phyloP scores from a whole-genome alignment of 2,113 vertebrate species.

The Aviceda subcristata region DNA sequence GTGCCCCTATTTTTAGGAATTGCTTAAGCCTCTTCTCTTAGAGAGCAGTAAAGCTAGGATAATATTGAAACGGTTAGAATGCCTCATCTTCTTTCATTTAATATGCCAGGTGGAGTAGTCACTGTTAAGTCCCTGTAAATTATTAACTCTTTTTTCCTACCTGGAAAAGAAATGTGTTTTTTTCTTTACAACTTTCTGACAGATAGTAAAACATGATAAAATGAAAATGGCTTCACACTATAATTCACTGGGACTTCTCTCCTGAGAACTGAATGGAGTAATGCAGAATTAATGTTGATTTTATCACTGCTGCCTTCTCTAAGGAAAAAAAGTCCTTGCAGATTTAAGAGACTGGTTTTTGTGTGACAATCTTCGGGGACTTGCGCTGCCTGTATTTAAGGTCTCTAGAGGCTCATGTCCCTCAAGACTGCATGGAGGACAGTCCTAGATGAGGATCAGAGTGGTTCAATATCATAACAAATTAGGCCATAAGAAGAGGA shows the following conservation, averaged over 20 bases:
- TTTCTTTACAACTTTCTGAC: background rate
- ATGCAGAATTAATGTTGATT: conserved; percentile 18
- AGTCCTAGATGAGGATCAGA: background rate
- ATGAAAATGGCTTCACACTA: background rate
- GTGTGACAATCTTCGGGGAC: background rate
- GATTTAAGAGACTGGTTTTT: background rate
- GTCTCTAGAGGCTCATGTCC: background rate
- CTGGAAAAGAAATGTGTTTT: background rate
- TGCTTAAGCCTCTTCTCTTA: background rate
- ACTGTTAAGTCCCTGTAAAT: background rate
- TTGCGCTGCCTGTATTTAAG: background rate
- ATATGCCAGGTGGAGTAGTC: background rate
- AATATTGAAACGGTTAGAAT: background rate
- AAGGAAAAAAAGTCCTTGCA: background rate
- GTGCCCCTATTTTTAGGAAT: background rate
- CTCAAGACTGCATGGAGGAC: background rate
- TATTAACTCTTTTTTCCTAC: conserved; percentile 13
- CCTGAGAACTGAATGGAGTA: background rate
- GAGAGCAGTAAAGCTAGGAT: background rate
- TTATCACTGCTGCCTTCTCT: background rate
- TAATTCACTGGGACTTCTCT: background rate
- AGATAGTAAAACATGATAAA: conserved; percentile 34
- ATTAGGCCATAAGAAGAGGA: background rate
- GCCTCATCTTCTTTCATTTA: background rate
- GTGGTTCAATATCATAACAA: background rate